A percentile compares a stretch with the other conserved stretches of the same genome.
Conservation (phyloP, 2,888 invertebrate genomes). For the Acanthacorydalis orientalis region DNA sequence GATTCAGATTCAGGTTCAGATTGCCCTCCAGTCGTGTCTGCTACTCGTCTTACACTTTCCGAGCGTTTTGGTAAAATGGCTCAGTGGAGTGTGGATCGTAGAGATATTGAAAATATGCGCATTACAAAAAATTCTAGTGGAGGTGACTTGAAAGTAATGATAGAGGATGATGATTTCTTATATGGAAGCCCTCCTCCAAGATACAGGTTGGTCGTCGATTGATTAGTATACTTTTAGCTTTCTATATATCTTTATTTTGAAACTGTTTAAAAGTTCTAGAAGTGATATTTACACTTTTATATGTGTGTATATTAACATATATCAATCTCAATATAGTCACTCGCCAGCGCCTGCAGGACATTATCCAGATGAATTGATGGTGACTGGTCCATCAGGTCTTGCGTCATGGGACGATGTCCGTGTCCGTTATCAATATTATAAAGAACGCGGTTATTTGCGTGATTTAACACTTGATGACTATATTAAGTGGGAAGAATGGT, state of each 20-base stretch:
- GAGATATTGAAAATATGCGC: constrained; percentile 74
- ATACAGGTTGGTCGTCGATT: constrained; percentile 23
- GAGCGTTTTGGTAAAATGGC: constrained; percentile 86
- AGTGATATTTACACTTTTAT: too few species aligned
- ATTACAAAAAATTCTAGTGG: constrained; percentile 63
- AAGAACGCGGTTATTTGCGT: constrained; percentile 68
- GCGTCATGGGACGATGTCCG: constrained; percentile 81
- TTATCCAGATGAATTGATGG: constrained; percentile 60
- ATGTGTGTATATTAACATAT: too few species aligned
- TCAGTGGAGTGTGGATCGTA: constrained; percentile 73
- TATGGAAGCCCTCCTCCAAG: constrained; percentile 36
- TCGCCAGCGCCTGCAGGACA: constrained; percentile 57
- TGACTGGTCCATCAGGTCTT: constrained; percentile 53
- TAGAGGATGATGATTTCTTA: constrained; percentile 40
- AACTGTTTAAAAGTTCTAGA: too few species aligned
- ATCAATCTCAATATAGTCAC: constrained; percentile 20
- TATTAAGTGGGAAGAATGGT: constrained; percentile 89
- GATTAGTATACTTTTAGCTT: too few species aligned
- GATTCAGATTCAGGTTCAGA: constrained; percentile 37
- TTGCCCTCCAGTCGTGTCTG: constrained; percentile 41
- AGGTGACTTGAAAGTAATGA: constrained; percentile 60
- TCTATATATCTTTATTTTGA: too few species aligned
- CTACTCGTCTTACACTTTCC: constrained; percentile 53
- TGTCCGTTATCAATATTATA: constrained; percentile 77
- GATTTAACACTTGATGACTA: constrained; percentile 68